Evolutionary conservation across 2,888 invertebrate genomes (phyloP), one percentile per base, ranked within the genome.

Genomic region (Orgyia antiqua): DNA sequence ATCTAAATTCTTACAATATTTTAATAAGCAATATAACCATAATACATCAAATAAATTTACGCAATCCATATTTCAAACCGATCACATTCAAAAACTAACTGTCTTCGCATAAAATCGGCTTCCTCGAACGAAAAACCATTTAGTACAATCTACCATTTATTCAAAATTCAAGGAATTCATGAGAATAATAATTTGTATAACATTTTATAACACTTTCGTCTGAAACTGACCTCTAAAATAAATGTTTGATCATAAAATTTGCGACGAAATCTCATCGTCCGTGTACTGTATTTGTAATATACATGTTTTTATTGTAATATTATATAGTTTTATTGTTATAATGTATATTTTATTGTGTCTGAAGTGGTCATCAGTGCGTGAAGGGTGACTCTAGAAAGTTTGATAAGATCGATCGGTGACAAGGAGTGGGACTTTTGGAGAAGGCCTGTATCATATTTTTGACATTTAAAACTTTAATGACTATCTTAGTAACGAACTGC

Each of bases 361-460:
- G 36, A 54, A 54, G 44, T 42, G 47, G 51, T 46, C 51, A 50
- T 52, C 47, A 44, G 37, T 24, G 42, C 38, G 42, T 46, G 51
- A 53, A 47, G 51, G 54, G 51, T 43, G 54, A 34, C 54, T 42
- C 24, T 49, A 42, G 50, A 49, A 51, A 52, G 50, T 52, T 49
- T 40, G 40, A 45, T 48, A 38, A 9, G 32, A 39, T 40, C 25
- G n/a, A 9, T n/a, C n/a, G n/a, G n/a, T 23, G 11, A 11, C 2
- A 8, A 3, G 25, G 36, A 13, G 2, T 1, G 10, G 5, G 2
- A 13, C n/a, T 24, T 15, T 25, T 36, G 42, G 50, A 52, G 8
- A 9, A 5, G 51, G 45, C n/a, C n/a, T n/a, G n/a, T n/a, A n/a
- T n/a, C n/a, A n/a, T n/a, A n/a, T n/a, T n/a, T n/a, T n/a, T n/a